A percentile compares a stretch with the other conserved stretches of the same genome.
phyloP scores from a whole-genome alignment of 2,797 vertebrate species.

The Percopsis omiscomaycus region DNA sequence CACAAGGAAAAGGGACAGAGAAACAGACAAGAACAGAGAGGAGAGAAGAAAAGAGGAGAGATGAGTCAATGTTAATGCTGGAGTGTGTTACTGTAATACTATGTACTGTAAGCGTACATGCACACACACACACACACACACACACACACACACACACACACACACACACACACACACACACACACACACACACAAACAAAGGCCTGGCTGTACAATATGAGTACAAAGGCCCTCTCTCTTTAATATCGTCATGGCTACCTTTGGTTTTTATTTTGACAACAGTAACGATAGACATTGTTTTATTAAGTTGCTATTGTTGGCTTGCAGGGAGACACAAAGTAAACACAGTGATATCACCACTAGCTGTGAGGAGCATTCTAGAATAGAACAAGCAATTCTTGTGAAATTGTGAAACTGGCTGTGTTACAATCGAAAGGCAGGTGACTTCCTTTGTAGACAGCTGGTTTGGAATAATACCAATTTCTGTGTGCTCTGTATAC shows the following conservation, averaged over 20 bases:
- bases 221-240: not conserved
- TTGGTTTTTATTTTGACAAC: conserved; percentile 22
- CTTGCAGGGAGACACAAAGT: conserved; percentile 5
- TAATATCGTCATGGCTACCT: conserved; percentile 1
- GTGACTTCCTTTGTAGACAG: no score
- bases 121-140: not conserved
- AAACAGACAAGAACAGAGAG: not conserved
- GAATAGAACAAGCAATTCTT: not conserved
- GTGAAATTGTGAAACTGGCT: not conserved
- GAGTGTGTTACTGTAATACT: not conserved
- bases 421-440: no score
- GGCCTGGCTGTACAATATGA: not conserved
- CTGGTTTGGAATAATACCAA: no score
- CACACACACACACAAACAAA: not conserved
- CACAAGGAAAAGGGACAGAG: not conserved
- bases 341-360: conserved; percentile 1
- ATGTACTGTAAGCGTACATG: not conserved
- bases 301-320: conserved; percentile 19
- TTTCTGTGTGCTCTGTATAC: no score
- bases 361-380: conserved; percentile 27
- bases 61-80: not conserved
- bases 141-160: not conserved
- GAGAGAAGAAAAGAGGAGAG: not conserved
- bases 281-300: conserved; percentile 12
- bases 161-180: not conserved